Conservation (phyloP, 2,888 invertebrate species). For the Chaetogeoica ovagalla region DNA sequence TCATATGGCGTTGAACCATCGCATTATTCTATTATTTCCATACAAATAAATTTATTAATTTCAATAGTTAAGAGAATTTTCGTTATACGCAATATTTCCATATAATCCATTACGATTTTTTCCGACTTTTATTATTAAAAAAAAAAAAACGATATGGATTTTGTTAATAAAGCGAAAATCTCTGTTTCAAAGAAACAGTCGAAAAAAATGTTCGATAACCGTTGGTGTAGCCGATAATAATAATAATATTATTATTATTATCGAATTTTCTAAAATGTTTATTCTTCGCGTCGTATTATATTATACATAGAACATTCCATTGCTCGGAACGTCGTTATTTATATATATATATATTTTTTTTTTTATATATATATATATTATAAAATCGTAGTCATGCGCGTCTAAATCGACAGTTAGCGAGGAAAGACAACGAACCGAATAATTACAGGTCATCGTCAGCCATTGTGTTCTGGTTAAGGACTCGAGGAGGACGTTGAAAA, state of each 20-base stretch:
- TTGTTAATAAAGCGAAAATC: too few species aligned
- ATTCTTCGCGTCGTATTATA: background rate
- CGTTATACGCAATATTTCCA: background rate
- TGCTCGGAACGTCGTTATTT: constrained; percentile 4
- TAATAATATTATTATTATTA: too few species aligned
- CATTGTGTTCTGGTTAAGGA: constrained; percentile 44
- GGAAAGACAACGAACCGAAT: constrained; percentile 37
- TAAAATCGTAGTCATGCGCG: constrained; percentile 28
- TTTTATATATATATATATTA: constrained; percentile 5
- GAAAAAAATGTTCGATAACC: too few species aligned
- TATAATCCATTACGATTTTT: too few species aligned
- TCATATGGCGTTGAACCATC: background rate
- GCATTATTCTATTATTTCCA: background rate
- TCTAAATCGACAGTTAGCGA: constrained; percentile 37
- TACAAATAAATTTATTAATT: too few species aligned
- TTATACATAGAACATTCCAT: background rate
- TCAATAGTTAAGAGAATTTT: too few species aligned
- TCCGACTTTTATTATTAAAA: too few species aligned
- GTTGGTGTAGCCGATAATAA: too few species aligned
- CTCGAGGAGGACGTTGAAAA: background rate
- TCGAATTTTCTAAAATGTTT: background rate
- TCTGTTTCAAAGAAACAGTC: too few species aligned
- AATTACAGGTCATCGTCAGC: constrained; percentile 46
- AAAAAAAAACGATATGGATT: too few species aligned
- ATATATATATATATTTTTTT: too few species aligned